Evolutionary conservation across 2,797 vertebrate genomes (phyloP).

Genomic region (Denticeps clupeoides): DNA sequence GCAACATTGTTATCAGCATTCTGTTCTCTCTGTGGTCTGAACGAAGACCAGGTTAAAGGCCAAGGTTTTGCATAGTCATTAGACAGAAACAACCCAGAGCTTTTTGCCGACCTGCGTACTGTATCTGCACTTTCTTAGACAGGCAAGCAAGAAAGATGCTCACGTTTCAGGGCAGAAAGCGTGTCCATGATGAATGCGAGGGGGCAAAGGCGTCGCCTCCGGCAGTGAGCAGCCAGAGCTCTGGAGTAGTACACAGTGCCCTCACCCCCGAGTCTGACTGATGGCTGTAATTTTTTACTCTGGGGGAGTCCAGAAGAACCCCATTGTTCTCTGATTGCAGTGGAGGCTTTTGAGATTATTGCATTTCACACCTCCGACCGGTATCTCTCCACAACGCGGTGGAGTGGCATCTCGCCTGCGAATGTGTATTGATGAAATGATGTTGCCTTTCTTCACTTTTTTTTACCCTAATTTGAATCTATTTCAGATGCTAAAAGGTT

Average conservation of each 20-base stretch:
- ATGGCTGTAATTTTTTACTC: conserved; percentile 43
- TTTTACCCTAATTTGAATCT: not conserved
- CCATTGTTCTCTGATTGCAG: conserved; percentile 24
- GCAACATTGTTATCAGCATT: too few relatives aligned
- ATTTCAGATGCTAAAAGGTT: too few relatives aligned
- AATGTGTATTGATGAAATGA: conserved; percentile 6
- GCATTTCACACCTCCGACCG: conserved; percentile 3
- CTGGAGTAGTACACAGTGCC: not conserved
- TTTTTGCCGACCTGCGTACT: too few relatives aligned
- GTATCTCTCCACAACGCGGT: not conserved
- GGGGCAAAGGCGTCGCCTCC: not conserved
- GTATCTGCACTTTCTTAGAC: too few relatives aligned
- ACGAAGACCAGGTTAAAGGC: too few relatives aligned
- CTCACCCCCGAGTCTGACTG: conserved; percentile 33
- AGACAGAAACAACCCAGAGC: too few relatives aligned
- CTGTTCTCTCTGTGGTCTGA: too few relatives aligned
- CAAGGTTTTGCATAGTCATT: too few relatives aligned
- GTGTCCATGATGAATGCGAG: conserved; percentile 1
- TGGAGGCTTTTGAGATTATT: conserved; percentile 16
- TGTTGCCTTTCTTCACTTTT: conserved; percentile 2
- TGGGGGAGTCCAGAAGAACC: conserved; percentile 31
- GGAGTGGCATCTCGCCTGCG: not conserved
- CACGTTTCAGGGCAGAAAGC: not conserved
- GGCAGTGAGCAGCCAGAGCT: not conserved
- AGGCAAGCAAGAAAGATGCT: too few relatives aligned